A percentile compares a stretch with the other conserved stretches of the same genome.
phyloP scores from a whole-genome alignment of 2,113 vertebrate species.

The Ctenomys sociabilis region DNA sequence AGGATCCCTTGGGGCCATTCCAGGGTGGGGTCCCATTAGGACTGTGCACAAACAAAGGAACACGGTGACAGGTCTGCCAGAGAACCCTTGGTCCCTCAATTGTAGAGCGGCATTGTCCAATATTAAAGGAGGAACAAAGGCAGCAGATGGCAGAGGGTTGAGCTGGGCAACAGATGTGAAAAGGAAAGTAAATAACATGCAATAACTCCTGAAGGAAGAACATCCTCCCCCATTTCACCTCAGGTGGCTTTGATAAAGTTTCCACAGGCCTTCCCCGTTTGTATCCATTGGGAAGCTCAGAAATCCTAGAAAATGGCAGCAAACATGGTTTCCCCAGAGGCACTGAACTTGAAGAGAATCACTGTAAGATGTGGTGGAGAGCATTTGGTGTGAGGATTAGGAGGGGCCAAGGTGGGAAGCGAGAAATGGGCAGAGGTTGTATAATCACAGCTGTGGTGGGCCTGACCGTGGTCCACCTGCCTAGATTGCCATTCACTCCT shows the following conservation, averaged over 20 bases:
- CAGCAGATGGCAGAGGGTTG: neutral
- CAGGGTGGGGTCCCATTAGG: rapidly evolving
- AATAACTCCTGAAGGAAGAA: conserved; percentile 37
- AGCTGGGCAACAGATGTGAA: conserved; percentile 30
- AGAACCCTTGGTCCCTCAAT: neutral
- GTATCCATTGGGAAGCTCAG: neutral
- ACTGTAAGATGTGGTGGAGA: neutral
- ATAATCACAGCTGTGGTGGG: neutral
- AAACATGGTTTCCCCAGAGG: neutral
- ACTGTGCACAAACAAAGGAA: neutral
- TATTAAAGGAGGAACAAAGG: neutral
- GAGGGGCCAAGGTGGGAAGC: neutral
- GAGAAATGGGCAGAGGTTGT: neutral
- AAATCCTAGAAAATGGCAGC: neutral
- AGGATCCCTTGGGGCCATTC: neutral
- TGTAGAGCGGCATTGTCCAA: neutral
- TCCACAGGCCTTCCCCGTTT: neutral
- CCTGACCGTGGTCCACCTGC: neutral
- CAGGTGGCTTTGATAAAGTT: neutral
- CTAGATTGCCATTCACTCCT: rapidly evolving
- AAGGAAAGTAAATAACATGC: conserved; percentile 10
- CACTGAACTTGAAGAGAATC: neutral
- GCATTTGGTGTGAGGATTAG: neutral
- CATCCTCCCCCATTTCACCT: neutral
- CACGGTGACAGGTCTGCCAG: neutral